These are phyloP conservation scores for Prionailurus bengalensis DNA, from an alignment of 2,113 vertebrate genomes.

Conservation along the genomic window DNA sequence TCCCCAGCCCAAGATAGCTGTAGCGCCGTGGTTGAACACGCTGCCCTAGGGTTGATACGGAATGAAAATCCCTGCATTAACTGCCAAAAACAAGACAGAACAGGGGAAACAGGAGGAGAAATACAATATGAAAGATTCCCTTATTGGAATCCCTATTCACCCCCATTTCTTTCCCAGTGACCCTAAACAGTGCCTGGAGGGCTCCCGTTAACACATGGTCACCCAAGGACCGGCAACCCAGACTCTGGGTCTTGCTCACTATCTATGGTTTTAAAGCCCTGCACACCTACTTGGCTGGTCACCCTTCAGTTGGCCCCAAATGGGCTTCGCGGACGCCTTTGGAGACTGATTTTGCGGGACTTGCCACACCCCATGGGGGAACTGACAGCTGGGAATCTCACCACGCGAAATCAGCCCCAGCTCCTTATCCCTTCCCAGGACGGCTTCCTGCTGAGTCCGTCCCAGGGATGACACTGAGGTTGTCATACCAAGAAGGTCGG, in stretches of 20 bases:
- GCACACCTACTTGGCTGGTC: neutral
- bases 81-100: neutral
- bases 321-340: neutral
- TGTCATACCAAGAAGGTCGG: neutral
- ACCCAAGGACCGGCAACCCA: too few species aligned
- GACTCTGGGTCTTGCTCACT: neutral
- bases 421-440: neutral
- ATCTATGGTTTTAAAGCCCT: too few species aligned
- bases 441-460: neutral
- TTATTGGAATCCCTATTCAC: fast-evolving
- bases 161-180: neutral
- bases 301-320: neutral
- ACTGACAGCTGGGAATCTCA: fast-evolving
- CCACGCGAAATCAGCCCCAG: neutral
- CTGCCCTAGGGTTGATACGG: neutral
- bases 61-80: neutral
- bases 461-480: neutral
- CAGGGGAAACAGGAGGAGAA: neutral
- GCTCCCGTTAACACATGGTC: neutral
- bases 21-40: neutral
- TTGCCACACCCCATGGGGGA: neutral
- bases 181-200: too few species aligned
- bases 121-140: fast-evolving
- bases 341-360: neutral
- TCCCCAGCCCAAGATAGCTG: neutral